These are phyloP conservation scores for Drosophila testacea DNA, from an alignment of 2,888 invertebrate species.

Conservation along the genomic window DNA sequence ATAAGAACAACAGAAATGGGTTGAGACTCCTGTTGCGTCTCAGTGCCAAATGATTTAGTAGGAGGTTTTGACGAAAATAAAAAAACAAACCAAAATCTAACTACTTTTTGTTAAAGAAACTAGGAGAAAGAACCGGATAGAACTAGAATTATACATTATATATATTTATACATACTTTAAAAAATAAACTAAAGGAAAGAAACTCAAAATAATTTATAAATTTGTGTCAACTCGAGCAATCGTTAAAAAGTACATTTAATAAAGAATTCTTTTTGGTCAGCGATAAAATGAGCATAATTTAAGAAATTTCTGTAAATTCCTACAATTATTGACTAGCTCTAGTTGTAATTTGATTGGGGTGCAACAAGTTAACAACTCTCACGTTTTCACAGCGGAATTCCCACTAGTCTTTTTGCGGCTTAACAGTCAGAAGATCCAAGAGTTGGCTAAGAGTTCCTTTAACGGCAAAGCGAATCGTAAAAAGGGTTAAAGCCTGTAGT, in stretches of 20 bases:
- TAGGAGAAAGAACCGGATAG: too few relatives aligned
- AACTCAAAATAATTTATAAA: neutral
- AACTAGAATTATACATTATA: too few relatives aligned
- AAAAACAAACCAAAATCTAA: slow-evolving; percentile 25
- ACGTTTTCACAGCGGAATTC: slow-evolving; percentile 9
- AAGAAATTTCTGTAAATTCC: neutral
- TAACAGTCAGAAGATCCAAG: neutral
- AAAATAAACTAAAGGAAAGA: too few relatives aligned
- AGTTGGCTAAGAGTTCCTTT: slow-evolving; percentile 43
- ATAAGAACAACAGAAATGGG: slow-evolving; percentile 15
- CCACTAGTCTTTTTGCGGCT: neutral
- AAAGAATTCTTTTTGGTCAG: too few relatives aligned
- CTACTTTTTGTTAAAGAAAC: neutral
- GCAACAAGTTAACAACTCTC: slow-evolving; percentile 59
- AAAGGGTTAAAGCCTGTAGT: slow-evolving; percentile 49
- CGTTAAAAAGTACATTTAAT: too few relatives aligned
- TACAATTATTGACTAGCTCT: slow-evolving; percentile 1
- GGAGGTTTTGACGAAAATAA: neutral
- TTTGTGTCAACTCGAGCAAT: neutral
- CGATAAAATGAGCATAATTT: too few relatives aligned
- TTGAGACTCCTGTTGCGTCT: slow-evolving; percentile 64
- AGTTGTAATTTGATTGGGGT: slow-evolving; percentile 41
- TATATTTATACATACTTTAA: too few relatives aligned
- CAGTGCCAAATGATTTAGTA: slow-evolving; percentile 65
- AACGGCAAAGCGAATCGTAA: slow-evolving; percentile 58